Evolutionary conservation across 2,888 invertebrate genomes (phyloP), one percentile per base, ranked within the genome.

Genomic region (Drosophila imparisetae): DNA sequence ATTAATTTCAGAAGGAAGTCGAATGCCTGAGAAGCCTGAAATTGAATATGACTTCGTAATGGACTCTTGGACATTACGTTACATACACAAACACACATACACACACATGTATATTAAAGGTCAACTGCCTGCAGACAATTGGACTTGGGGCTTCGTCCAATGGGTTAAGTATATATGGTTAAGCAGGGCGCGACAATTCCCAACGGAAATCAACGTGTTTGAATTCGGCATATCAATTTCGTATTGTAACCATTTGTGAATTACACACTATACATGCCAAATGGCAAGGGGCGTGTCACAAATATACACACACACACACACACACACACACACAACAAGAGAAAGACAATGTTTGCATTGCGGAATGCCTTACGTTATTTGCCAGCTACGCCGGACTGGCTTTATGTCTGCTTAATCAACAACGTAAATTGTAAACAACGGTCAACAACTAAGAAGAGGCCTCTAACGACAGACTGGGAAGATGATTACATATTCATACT

Each of bases 121-220:
- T 81, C 85, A 87, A 80, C 68, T 66, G 70, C 27, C 70, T 67
- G 72, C 73, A 42, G 70, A 60, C 81, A 79, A 80, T 81, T 79
- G 80, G 68, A 75, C 70, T 78, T 67, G 57, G 52, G 36, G 27
- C 36, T 54, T 54, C 58, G 30, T n/a, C 67, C 63, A 75, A 65
- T 76, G 71, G 83, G 87, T 79, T 73, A 81, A 81, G 76, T 38
- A n/a, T 38, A 55, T 40, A 40, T 40, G 73, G 69, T 71, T 66
- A 66, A 62, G 60, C 65, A 53, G 75, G 60, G 69, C 70, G 75
- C 78, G 82, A 74, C 74, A 75, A 80, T 88, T 86, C 86, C 82
- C 88, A 88, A 75, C 86, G 86, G 86, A 86, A 86, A 86, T 88
- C 83, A 86, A 88, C 77, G 80, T 88, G 88, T 88, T 86, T 86